Evolutionary conservation across 2,888 invertebrate genomes (phyloP).

Genomic region (Drosophila percnosoma): DNA sequence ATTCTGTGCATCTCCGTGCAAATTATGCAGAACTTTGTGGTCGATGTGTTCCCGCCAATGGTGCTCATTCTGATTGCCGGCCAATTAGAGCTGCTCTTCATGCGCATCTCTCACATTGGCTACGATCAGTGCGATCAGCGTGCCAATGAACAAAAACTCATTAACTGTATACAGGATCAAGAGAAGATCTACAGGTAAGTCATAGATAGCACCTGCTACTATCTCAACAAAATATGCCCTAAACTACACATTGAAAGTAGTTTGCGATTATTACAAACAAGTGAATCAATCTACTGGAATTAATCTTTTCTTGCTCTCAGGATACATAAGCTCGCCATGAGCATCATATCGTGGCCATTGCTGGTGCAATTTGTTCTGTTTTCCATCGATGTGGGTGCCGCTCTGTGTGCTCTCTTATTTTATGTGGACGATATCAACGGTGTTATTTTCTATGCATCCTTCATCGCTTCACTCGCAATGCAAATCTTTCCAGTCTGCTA

Average conservation of each 20-base stretch:
- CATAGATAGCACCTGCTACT: not conserved
- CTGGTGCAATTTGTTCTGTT: slow-evolving; percentile 60
- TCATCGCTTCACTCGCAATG: slow-evolving; percentile 31
- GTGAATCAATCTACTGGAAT: not conserved
- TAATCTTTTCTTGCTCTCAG: slow-evolving; percentile 15
- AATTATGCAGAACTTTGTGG: slow-evolving; percentile 45
- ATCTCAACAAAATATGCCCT: not conserved
- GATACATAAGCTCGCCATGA: slow-evolving; percentile 32
- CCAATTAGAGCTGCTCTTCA: slow-evolving; percentile 49
- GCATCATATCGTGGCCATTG: slow-evolving; percentile 56
- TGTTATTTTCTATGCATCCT: slow-evolving; percentile 23
- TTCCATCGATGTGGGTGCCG: slow-evolving; percentile 45
- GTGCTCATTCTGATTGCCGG: slow-evolving; percentile 39
- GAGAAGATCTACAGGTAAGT: slow-evolving; percentile 53
- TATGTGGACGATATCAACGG: slow-evolving; percentile 41
- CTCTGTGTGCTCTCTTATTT: slow-evolving; percentile 45
- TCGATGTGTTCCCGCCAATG: slow-evolving; percentile 56
- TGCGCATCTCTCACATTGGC: slow-evolving; percentile 57
- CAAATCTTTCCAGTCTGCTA: slow-evolving; percentile 62
- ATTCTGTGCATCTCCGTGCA: slow-evolving; percentile 9
- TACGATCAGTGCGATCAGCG: slow-evolving; percentile 16
- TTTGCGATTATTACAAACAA: not conserved
- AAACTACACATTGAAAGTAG: not conserved
- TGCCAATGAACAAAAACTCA: slow-evolving; percentile 49
- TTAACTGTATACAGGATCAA: slow-evolving; percentile 62